Evolutionary conservation across 2,113 vertebrate species (phyloP).

Genomic region (Chloebia gouldiae): DNA sequence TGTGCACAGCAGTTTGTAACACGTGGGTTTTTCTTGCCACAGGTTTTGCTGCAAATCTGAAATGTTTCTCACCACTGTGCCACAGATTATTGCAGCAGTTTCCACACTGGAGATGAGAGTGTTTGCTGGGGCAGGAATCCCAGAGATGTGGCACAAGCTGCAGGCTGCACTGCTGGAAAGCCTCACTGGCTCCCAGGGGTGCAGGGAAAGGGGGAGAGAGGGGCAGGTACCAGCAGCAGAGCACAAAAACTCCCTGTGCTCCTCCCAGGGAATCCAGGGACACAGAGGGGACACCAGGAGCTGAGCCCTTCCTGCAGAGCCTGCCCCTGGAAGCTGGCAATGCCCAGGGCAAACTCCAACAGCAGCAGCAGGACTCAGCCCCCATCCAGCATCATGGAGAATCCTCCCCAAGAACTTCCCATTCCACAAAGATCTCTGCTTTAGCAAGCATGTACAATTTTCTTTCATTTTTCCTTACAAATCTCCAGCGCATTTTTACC

Average conservation of each 20-base stretch:
- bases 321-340: not conserved
- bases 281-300: not conserved
- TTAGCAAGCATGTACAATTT: not conserved
- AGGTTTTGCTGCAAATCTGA: not conserved
- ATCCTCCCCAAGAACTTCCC: not conserved
- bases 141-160: not conserved
- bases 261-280: not conserved
- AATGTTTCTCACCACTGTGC: not conserved
- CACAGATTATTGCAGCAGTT: not conserved
- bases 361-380: fast-evolving
- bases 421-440: not conserved
- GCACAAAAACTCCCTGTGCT: fast-evolving
- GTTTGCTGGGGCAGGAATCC: not conserved
- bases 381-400: not conserved
- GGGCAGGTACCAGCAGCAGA: not conserved
- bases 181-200: fast-evolving
- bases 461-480: not conserved
- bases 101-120: not conserved
- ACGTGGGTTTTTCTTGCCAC: not conserved
- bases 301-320: not conserved
- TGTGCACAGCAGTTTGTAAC: not conserved
- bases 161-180: not conserved
- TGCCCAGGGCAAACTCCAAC: not conserved
- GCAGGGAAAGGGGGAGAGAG: not conserved
- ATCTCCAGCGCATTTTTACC: not conserved